Evolutionary conservation across 2,113 vertebrate species (phyloP).

Genomic region (Nematolebias whitei): DNA sequence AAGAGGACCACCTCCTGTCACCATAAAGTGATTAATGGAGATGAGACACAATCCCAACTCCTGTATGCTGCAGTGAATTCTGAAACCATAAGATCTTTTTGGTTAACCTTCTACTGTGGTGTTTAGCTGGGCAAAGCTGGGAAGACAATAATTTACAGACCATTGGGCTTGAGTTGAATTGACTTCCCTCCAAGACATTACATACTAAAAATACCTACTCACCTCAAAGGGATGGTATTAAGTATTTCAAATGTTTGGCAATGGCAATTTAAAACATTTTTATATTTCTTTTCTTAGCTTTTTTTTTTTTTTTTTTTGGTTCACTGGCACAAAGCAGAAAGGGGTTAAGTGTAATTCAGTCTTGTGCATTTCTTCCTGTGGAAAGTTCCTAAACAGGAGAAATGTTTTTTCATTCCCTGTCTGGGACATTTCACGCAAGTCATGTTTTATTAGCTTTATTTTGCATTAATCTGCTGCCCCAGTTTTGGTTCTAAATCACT

Average conservation of each 20-base stretch:
- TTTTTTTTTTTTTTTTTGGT: not conserved
- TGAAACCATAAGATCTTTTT: constrained; percentile 34
- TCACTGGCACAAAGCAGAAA: constrained; percentile 29
- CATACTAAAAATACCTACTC: constrained; percentile 49
- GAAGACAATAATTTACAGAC: constrained; percentile 52
- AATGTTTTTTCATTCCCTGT: constrained; percentile 57
- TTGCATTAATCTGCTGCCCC: constrained; percentile 61
- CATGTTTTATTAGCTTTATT: constrained; percentile 62
- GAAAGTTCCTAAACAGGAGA: constrained; percentile 66
- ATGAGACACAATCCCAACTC: constrained; percentile 63
- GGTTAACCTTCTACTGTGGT: constrained; percentile 6
- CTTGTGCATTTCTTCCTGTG: constrained; percentile 65
- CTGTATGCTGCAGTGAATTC: constrained; percentile 54
- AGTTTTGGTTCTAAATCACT: constrained; percentile 56
- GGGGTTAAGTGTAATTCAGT: constrained; percentile 57
- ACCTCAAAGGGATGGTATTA: constrained; percentile 24
- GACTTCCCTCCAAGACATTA: constrained; percentile 49
- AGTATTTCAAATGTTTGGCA: constrained; percentile 54
- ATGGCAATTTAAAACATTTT: constrained; percentile 35
- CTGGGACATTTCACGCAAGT: constrained; percentile 66
- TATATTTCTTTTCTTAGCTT: constrained; percentile 12
- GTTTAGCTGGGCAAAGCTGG: constrained; percentile 30
- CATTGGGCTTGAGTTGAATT: constrained; percentile 20
- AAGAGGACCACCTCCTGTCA: constrained; percentile 70
- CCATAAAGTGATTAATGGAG: constrained; percentile 72